These are phyloP conservation scores for Myiotriccus ornatus DNA, from an alignment of 2,797 vertebrate genomes.

Conservation along the genomic window DNA sequence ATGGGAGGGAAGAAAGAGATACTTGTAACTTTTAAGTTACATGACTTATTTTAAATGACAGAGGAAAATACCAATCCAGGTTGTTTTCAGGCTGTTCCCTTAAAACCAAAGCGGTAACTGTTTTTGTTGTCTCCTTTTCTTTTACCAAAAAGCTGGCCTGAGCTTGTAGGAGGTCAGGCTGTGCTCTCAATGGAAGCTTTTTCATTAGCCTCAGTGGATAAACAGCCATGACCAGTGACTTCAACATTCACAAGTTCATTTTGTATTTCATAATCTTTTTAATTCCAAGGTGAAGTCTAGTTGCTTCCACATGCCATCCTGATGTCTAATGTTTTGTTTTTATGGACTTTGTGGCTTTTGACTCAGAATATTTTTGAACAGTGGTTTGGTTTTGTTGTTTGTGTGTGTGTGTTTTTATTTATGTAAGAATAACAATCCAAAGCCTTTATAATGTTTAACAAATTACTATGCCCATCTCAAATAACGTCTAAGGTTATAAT, in stretches of 20 bases:
- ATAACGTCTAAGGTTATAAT: background rate
- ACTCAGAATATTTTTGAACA: background rate
- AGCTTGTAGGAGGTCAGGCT: background rate
- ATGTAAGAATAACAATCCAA: background rate
- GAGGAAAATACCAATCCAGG: background rate
- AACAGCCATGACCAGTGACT: background rate
- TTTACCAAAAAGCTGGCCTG: background rate
- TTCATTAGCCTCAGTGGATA: background rate
- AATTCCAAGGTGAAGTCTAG: background rate
- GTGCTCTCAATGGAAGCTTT: background rate
- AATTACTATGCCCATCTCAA: background rate
- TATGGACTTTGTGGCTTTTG: background rate
- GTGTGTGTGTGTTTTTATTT: background rate
- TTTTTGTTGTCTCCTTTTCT: background rate
- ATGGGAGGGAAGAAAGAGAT: background rate
- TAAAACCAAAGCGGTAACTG: background rate
- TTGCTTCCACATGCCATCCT: background rate
- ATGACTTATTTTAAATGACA: background rate
- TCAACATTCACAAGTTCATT: background rate
- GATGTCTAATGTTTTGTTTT: background rate
- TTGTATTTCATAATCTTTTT: background rate
- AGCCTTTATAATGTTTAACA: background rate
- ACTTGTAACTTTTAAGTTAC: background rate
- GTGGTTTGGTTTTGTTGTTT: fast-evolving
- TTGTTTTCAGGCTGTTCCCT: background rate